Percentiles rank a stretch among this genome's conserved stretches.
These are phyloP conservation scores for Lasioglossum morio DNA, from an alignment of 2,888 invertebrate genomes.

Conservation along the genomic window DNA sequence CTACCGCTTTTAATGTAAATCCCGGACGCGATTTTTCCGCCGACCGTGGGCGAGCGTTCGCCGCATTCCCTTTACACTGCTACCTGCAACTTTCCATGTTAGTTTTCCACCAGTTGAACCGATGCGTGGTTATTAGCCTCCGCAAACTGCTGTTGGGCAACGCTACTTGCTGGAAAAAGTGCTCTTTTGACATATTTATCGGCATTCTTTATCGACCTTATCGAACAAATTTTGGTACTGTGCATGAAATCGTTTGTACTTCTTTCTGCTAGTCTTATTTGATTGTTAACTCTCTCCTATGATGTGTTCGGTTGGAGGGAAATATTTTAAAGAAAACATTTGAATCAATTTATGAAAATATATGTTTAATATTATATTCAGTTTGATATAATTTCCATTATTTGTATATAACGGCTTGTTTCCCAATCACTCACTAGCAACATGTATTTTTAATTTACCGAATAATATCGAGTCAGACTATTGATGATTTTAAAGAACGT, in stretches of 20 bases:
- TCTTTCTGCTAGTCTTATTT: background rate
- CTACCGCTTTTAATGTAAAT: conserved; percentile 45
- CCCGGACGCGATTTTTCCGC: conserved; percentile 44
- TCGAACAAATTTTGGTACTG: background rate
- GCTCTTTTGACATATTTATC: background rate
- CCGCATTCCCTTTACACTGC: conserved; percentile 1
- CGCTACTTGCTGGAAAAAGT: background rate
- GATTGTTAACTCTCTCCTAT: too few relatives aligned
- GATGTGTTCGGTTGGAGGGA: too few relatives aligned
- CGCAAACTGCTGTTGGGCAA: background rate
- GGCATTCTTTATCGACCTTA: background rate
- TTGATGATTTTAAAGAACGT: background rate
- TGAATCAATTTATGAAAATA: too few relatives aligned
- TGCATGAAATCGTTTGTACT: background rate
- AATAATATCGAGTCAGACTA: too few relatives aligned
- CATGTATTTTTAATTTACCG: too few relatives aligned
- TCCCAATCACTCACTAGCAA: too few relatives aligned
- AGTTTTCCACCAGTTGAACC: background rate
- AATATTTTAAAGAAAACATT: too few relatives aligned
- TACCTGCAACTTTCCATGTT: background rate
- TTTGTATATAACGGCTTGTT: too few relatives aligned
- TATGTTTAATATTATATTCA: too few relatives aligned
- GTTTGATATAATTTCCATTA: too few relatives aligned
- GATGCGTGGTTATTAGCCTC: background rate
- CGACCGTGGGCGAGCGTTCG: conserved; percentile 25